Evolutionary conservation across 2,888 invertebrate genomes (phyloP), one percentile per base, ranked within the genome.

Genomic region (Macrophya annulata): DNA sequence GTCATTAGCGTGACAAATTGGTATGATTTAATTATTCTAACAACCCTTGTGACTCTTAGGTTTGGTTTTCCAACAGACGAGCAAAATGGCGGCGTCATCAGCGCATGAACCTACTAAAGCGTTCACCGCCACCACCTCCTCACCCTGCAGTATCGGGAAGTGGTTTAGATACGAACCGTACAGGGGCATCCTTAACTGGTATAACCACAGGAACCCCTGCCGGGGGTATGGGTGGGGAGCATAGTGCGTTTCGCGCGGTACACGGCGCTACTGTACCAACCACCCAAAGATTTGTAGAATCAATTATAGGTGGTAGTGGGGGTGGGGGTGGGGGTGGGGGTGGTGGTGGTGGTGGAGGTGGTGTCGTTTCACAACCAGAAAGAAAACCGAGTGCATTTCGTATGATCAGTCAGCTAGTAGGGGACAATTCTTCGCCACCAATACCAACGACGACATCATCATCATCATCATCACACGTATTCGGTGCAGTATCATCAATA

Each of bases 41-140:
- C 94, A 91, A 94, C 94, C 94, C 94, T 94, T 96, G 96, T 96
- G 96, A 96, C 96, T 96, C 97, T 96, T 97, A 98, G 98, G 98
- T 98, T 97, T 98, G 98, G 98, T 98, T 98, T 98, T 98, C 98
- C 96, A 98, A 98, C 97, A 98, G 98, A 97, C 97, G 98, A 95
- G 98, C 98, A 95, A 98, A 98, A 96, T 98, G 98, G 98, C 97
- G 98, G 94, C 97, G 98, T 93, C 98, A 98, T 95, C 98, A 98
- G 94, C 97, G 98, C 94, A 98, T 98, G 97, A 98, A 97, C 95
- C 96, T 98, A 92, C 96, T 98, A 94, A 98, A 98, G 94, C 97
- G 97, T 90, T 96, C 96, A 92, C 94, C 96, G 92, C 94, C 95
- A 93, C 94, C 68, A 25, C 68, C 95, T 93, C 94, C 68, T 51